phyloP scores from a whole-genome alignment of 2,797 vertebrate genomes.

The Acrocephalus scirpaceus region DNA sequence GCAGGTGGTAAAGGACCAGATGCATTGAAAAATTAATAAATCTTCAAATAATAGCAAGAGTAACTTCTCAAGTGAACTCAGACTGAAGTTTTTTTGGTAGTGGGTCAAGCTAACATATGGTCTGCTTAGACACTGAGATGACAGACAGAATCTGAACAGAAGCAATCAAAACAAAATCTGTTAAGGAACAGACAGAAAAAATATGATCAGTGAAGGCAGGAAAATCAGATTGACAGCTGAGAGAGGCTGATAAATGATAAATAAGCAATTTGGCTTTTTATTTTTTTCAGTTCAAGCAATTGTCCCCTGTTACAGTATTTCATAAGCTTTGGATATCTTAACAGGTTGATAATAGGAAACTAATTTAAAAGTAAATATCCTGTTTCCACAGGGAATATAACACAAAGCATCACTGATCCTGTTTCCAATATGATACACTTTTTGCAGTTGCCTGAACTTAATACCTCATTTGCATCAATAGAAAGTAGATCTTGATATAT shows the following conservation, averaged over 20 bases:
- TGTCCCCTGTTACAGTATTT: neutral
- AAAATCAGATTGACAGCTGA: constrained; percentile 42
- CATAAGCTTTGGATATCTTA: neutral
- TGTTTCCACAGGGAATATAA: neutral
- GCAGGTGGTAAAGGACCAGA: constrained; percentile 32
- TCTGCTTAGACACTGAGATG: constrained; percentile 42
- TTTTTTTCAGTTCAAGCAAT: neutral
- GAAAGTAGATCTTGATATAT: neutral
- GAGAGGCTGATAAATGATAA: constrained; percentile 36
- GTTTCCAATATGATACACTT: neutral
- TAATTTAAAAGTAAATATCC: constrained; percentile 16
- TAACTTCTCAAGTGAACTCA: constrained; percentile 50
- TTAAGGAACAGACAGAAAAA: constrained; percentile 61
- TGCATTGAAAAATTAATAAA: constrained; percentile 58
- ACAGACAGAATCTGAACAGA: constrained; percentile 59
- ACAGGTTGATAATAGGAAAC: neutral
- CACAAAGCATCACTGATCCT: neutral
- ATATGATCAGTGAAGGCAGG: constrained; percentile 53
- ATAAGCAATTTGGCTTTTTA: neutral
- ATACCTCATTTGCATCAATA: neutral
- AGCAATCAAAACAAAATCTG: constrained; percentile 70
- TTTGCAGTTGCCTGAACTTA: neutral
- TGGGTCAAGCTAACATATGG: constrained; percentile 66
- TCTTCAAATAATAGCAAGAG: constrained; percentile 50
- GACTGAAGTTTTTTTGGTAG: constrained; percentile 41